Base-by-base conservation (phyloP, 2,888 invertebrate species). In the Aleiodes leptofemur region DNA sequence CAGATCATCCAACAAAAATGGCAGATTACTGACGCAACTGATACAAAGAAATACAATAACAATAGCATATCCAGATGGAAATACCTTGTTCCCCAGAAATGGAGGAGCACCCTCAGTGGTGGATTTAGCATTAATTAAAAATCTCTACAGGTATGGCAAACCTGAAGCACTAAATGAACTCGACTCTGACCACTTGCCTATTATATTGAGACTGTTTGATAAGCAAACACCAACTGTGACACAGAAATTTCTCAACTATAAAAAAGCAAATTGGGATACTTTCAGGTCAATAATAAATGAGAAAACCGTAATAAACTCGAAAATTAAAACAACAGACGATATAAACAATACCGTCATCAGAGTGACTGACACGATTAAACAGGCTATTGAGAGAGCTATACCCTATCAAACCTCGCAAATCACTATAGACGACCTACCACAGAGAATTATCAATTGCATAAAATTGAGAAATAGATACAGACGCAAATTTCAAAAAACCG, bases 51-150 rank as follows among this genome's bases (percentile, higher is more conserved):
- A 53, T 9, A n/a, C n/a, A n/a, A 14, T 53, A 53, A 53, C n/a
- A 3, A 14, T 31, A 4, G 51, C 51, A 14, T 53, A 8, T 14
- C 51, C 51, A 53, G 51, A n/a, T 14, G 2, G 3, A 4, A 14
- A 11, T 3, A 61, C 34, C 1, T 5, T 34, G 34, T 34, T 4
- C 13, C 61, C 61, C 13, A 61, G 34, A 9, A 61, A 61, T 11
- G 51, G 68, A 8, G 23, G 50, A 9, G 3, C 4, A 8, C n/a
- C n/a, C n/a, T n/a, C n/a, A n/a, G n/a, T n/a, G n/a, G n/a, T n/a
- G n/a, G n/a, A n/a, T n/a, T n/a, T 51, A 50, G 68, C 68, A 48
- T 29, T 68, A 23, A 51, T 68, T n/a, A 51, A 51, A 68, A 68
- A 68, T 29, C 5, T 68, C 2, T 4, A 68, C 1, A 3, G 16